Evolutionary conservation across 2,888 invertebrate genomes (phyloP).

Genomic region (Blastobasis adustella): DNA sequence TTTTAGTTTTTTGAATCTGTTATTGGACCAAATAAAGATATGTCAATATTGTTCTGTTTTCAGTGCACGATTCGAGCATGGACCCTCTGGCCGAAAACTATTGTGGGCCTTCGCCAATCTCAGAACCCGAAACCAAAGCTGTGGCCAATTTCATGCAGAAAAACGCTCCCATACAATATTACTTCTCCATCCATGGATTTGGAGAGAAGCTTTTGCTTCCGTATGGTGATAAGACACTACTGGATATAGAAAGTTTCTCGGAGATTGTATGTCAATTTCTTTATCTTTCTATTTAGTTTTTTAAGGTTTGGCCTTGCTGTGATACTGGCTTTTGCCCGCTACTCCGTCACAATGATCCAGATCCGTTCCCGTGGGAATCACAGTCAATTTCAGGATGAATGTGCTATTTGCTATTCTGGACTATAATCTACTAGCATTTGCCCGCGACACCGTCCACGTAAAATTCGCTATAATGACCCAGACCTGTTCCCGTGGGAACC

Average conservation of each 20-base stretch:
- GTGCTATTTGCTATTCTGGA: no score
- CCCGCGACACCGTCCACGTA: no score
- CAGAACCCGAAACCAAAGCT: constrained; percentile 47
- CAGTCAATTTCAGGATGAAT: no score
- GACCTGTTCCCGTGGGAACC: no score
- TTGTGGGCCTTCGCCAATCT: constrained; percentile 42
- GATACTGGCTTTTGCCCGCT: no score
- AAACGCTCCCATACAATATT: constrained; percentile 56
- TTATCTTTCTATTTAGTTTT: neutral
- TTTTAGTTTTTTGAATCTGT: no score
- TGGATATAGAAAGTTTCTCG: constrained; percentile 57
- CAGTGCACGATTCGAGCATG: constrained; percentile 33
- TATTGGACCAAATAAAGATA: no score
- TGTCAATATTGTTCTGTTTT: constrained; percentile 11
- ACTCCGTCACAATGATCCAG: no score
- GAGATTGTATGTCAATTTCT: constrained; percentile 36
- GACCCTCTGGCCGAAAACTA: constrained; percentile 29
- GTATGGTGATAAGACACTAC: constrained; percentile 56
- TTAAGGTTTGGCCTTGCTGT: no score
- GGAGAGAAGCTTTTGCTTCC: constrained; percentile 77
- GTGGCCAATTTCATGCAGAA: constrained; percentile 29
- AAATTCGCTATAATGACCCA: no score
- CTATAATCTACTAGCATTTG: no score
- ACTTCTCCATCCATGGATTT: constrained; percentile 78
- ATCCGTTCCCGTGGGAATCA: no score